Conservation (phyloP, 2,113 vertebrate species). For the Charadrius vociferus region DNA sequence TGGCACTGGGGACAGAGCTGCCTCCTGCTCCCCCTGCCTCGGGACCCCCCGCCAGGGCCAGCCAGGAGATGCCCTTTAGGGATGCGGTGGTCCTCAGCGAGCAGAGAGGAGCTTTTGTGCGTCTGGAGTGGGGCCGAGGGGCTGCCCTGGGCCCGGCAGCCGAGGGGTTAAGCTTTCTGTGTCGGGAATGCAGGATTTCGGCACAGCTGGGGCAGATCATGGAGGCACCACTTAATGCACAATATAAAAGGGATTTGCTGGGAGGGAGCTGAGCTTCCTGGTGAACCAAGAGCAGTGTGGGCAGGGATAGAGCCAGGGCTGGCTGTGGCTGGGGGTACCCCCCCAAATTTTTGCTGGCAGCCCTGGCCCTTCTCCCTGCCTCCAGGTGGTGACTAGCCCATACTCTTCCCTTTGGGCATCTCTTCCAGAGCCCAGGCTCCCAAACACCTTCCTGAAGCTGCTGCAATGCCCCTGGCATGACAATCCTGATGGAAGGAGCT, state of each 20-base stretch:
- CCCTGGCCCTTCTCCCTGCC: background rate
- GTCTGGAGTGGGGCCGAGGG: background rate
- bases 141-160: background rate
- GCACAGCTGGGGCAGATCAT: background rate
- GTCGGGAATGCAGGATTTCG: background rate
- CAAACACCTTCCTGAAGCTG: background rate
- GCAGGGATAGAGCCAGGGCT: background rate
- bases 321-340: background rate
- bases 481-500: background rate
- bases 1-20: background rate
- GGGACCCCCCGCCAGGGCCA: no score
- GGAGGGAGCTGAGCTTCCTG: background rate
- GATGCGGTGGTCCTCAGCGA: background rate
- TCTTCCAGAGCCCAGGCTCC: background rate
- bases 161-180: background rate
- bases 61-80: accelerated
- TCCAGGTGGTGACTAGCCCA: background rate
- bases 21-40: background rate
- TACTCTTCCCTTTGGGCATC: background rate
- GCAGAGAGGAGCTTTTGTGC: background rate
- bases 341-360: background rate
- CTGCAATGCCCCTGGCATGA: no score
- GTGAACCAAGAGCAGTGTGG: accelerated
- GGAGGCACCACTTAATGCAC: background rate
- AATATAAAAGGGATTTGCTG: background rate